These are phyloP conservation scores for Dendronephthya gigantea DNA, from an alignment of 64 coral and sea anemone genomes.

Conservation along the genomic window DNA sequence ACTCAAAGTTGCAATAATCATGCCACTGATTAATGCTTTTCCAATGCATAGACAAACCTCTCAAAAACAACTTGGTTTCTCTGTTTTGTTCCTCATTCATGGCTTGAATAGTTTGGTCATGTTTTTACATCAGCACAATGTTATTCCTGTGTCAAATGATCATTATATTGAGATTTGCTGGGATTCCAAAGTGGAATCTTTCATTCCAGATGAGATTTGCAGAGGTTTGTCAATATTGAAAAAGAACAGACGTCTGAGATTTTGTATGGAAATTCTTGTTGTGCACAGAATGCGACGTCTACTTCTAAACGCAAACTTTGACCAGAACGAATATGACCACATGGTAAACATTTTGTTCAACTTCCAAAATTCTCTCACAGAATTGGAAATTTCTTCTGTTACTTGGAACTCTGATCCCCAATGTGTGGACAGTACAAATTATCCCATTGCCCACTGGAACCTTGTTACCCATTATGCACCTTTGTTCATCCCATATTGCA, in stretches of 20 bases:
- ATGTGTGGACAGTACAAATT: not conserved
- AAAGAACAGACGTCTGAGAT: not conserved
- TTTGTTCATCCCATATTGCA: slow-evolving; percentile 11
- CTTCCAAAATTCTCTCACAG: not conserved
- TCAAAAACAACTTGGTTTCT: slow-evolving; percentile 3
- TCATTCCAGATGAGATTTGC: not conserved
- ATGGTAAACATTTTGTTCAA: not conserved
- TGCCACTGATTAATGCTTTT: not conserved
- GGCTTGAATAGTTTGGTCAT: not conserved
- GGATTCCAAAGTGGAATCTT: not conserved
- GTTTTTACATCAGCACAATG: not conserved
- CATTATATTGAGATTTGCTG: not conserved
- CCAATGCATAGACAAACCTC: not conserved
- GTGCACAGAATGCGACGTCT: not conserved
- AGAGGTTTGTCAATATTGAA: not conserved
- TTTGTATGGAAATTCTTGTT: not conserved
- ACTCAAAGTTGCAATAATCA: not conserved
- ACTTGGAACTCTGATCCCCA: not conserved
- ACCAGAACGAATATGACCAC: not conserved
- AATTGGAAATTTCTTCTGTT: not conserved
- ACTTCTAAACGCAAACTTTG: not conserved
- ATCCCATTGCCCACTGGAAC: not conserved
- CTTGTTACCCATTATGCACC: not conserved
- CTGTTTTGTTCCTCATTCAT: not conserved
- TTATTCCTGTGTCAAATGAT: not conserved